A percentile compares a stretch with the other conserved stretches of the same genome.
Conservation (phyloP, 2,113 vertebrate genomes). For the Siniperca chuatsi region DNA sequence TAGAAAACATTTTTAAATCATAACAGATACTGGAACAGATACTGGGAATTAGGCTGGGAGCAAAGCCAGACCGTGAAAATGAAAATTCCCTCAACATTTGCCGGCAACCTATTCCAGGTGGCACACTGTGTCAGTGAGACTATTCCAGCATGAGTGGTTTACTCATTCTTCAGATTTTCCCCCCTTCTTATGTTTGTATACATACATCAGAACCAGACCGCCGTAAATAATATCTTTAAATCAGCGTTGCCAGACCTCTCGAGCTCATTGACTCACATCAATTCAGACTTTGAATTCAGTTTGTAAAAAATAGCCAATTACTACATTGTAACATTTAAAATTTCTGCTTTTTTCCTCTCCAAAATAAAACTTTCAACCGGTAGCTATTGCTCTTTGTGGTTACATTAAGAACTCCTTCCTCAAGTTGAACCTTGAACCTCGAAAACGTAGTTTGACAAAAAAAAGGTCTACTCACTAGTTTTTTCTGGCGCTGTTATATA, state of each 20-base stretch:
- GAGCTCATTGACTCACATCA: neutral
- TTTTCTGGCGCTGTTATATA: neutral
- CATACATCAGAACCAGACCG: neutral
- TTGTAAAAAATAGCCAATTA: neutral
- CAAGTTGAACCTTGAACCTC: neutral
- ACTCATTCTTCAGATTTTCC: neutral
- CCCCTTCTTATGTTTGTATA: neutral
- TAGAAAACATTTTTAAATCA: constrained; percentile 4
- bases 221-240: neutral
- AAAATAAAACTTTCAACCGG: neutral
- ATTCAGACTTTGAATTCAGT: neutral
- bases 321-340: neutral
- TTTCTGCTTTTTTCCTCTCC: neutral
- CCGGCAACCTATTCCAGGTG: constrained; percentile 40
- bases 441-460: neutral
- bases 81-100: constrained; percentile 36
- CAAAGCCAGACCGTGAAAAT: constrained; percentile 15
- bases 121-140: neutral
- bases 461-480: neutral
- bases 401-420: neutral
- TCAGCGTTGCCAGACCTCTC: neutral
- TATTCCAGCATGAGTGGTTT: constrained; percentile 1
- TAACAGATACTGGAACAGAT: constrained; percentile 34
- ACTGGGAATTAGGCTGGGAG: constrained; percentile 30
- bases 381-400: neutral